A percentile compares a stretch with the other conserved stretches of the same genome.
phyloP scores from a whole-genome alignment of 2,888 invertebrate species.

The Drosophila atroscutellata region DNA sequence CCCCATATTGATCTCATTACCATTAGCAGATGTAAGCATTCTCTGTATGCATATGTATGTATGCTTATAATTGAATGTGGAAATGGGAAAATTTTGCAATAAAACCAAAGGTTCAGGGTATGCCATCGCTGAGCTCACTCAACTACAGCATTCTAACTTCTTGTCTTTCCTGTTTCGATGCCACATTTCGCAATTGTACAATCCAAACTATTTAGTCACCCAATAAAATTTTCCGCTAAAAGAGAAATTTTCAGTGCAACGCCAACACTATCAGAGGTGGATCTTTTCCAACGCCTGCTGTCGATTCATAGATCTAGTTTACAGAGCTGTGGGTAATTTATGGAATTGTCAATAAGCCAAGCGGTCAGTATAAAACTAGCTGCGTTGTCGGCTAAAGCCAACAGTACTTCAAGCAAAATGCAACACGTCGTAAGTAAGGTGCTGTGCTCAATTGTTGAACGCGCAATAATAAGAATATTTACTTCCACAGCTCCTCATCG shows the following conservation, averaged over 20 bases:
- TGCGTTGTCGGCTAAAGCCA: neutral
- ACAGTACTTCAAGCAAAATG: conserved; percentile 40
- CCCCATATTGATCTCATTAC: neutral
- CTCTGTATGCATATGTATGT: neutral
- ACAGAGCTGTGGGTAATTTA: neutral
- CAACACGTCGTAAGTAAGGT: conserved; percentile 55
- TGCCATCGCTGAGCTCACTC: neutral
- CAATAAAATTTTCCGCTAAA: neutral
- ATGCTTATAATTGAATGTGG: neutral
- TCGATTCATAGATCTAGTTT: neutral
- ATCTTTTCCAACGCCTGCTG: neutral
- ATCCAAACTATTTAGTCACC: neutral
- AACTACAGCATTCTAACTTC: neutral
- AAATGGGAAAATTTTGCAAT: neutral
- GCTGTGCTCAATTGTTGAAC: neutral
- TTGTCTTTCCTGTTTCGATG: neutral
- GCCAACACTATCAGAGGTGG: neutral
- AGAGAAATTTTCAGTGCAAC: neutral
- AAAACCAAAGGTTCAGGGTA: neutral
- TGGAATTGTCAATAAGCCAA: neutral
- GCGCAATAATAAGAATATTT: neutral
- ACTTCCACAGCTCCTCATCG: conserved; percentile 19
- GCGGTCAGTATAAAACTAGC: neutral
- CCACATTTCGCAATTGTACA: neutral
- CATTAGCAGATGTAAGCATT: neutral